Base-by-base conservation (phyloP, 2,888 invertebrate species). In the Parnassius orleans region DNA sequence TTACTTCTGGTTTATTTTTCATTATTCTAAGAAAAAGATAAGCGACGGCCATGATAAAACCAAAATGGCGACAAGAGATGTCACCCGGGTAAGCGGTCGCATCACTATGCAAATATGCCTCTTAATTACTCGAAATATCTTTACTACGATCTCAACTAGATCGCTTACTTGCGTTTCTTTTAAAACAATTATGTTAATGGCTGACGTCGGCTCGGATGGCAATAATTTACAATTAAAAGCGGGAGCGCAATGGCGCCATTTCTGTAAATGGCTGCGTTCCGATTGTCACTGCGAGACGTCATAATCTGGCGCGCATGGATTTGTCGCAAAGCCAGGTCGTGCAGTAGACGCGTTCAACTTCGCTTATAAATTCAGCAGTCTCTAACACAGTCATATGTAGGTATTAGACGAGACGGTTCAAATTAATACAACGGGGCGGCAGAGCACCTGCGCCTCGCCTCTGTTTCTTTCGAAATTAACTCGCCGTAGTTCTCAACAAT, bases 391-490 rank as follows among this genome's bases (percentile, higher is more conserved):
- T 82, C 89, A 81, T 83, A 86, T 83, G 57, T 81, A 83, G 83
- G 87, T 81, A 88, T 90, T 88, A 90, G 86, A 84, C 77, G 82
- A 80, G 85, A 80, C 84, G 75, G 61, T 70, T 88, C 84, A 81
- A 90, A 88, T 90, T 89, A 90, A 90, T 89, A 86, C 87, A 74
- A 76, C 83, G 79, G 79, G 72, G 72, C 79, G 77, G 72, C 65
- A 67, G 71, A 70, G 76, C 89, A 90, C 90, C 90, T 90, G 90
- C 84, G 86, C 75, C 86, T 76, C 81, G 81, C 76, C 79, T 67
- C 66, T 83, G 84, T 86, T 88, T 90, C 89, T 89, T 90, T 89
- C 85, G 79, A 86, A 87, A 90, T 90, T 88, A 90, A 89, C 90
- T 88, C 86, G 71, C 74, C 73, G 81, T 78, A 79, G 77, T 78